Evolutionary conservation across 2,797 vertebrate genomes (phyloP), one percentile per base, ranked within the genome.

Genomic region (Mus spretus): DNA sequence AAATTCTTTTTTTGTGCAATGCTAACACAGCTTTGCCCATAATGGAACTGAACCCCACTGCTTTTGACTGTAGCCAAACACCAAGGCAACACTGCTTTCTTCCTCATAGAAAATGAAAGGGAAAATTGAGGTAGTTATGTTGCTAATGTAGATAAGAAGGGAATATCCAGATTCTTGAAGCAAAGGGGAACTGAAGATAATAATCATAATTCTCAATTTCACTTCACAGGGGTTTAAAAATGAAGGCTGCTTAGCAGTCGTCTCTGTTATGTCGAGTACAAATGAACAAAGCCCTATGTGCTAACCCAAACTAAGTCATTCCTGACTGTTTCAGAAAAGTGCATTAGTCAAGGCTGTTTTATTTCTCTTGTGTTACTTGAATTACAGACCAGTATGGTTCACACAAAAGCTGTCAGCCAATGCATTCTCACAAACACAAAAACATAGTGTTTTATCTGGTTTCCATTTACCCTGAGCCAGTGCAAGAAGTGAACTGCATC

Each of bases 101-200:
- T 89, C 92, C 86, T 78, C 22, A 78, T 6, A 40, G 28, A 83
- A 95, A 91, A 91, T 31, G n/a, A 80, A 95, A 92, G 55, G 24
- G n/a, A 85, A 88, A 92, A 65, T 40, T 40, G 53, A 94, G 77
- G 57, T 40, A 86, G 82, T 90, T 65, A 53, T 24, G 26, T 86
- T 55, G 24, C 12, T 86, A 80, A 92, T 91, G 93, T 65, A 93
- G 84, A 34, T 88, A 85, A 93, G 83, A 72, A 77, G 50, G 40
- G 75, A 96, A 90, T 89, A 90, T 59, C 55, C 78, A 97, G 72
- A 79, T 96, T 83, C 50, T 72, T 31, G 63, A 95, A 78, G 70
- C 31, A 88, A 94, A 90, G 63, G 15, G 53, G 40, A 95, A 61
- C 55, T 95, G 20, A 26, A 93, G 34, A 10, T n/a, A 95, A 90